These are phyloP conservation scores for Carposina sasakii DNA, from an alignment of 1,140 invertebrate species.

Conservation along the genomic window DNA sequence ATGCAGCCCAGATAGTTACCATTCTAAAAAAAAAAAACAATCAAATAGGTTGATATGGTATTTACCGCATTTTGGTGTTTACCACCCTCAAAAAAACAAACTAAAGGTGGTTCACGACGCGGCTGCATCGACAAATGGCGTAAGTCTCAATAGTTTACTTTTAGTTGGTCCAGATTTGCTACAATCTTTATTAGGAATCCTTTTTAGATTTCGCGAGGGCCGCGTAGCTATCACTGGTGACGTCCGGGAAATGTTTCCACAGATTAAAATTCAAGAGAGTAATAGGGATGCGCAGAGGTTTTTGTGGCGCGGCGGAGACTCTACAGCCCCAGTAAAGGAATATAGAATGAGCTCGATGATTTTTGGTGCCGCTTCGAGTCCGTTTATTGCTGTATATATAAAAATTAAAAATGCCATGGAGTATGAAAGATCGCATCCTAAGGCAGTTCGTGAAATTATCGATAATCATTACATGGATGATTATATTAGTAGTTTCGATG, in stretches of 20 bases:
- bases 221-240: not conserved
- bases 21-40: not conserved
- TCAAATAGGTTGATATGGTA: not conserved
- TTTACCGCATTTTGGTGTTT: constrained; percentile 12
- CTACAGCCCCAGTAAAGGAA: constrained; percentile 1
- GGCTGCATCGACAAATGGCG: not conserved
- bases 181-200: constrained; percentile 17
- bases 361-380: constrained; percentile 32
- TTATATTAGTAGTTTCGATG: constrained; percentile 29
- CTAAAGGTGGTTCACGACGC: constrained; percentile 8
- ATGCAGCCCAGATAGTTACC: not conserved
- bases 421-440: constrained; percentile 15
- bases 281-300: constrained; percentile 17
- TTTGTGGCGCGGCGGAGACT: constrained; percentile 21
- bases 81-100: constrained; percentile 12
- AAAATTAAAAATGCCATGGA: constrained; percentile 20
- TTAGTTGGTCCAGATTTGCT: constrained; percentile 31
- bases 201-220: constrained; percentile 6
- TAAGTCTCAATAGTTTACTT: constrained; percentile 26
- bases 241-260: not conserved
- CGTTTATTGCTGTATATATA: constrained; percentile 7
- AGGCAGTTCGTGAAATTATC: constrained; percentile 21
- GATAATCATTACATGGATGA: constrained; percentile 47
- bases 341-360: constrained; percentile 26
- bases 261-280: not conserved